Conservation (phyloP, 2,113 vertebrate species). For the Silurus meridionalis region DNA sequence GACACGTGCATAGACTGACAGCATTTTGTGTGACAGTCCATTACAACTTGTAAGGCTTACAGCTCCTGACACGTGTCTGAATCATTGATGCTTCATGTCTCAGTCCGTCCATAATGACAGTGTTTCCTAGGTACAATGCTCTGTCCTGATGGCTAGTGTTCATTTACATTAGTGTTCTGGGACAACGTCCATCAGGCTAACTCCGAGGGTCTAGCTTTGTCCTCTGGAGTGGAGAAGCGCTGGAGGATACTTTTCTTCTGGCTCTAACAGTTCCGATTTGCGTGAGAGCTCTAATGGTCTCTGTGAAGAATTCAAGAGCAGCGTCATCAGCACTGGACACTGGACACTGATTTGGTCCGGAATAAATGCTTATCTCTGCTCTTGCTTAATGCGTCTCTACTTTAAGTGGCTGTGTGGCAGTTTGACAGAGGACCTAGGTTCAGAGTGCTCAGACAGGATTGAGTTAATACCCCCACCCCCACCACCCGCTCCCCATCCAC, state of each 20-base stretch:
- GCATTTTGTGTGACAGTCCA: constrained; percentile 70
- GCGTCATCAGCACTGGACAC: background rate
- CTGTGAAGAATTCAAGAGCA: constrained; percentile 1
- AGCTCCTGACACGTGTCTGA: constrained; percentile 73
- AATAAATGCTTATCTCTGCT: constrained; percentile 28
- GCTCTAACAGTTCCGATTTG: background rate
- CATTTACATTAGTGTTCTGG: constrained; percentile 38
- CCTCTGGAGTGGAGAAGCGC: constrained; percentile 19
- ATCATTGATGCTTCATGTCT: constrained; percentile 63
- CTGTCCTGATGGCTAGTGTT: constrained; percentile 48
- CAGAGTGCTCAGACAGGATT: constrained; percentile 64
- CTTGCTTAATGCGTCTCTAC: constrained; percentile 40
- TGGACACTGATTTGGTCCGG: constrained; percentile 12
- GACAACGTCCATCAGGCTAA: constrained; percentile 13
- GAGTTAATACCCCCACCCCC: constrained; percentile 67
- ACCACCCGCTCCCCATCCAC: constrained; percentile 44
- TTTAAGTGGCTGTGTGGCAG: constrained; percentile 46
- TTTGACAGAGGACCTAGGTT: constrained; percentile 43
- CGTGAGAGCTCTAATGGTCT: background rate
- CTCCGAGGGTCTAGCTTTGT: constrained; percentile 7
- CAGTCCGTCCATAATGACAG: constrained; percentile 56
- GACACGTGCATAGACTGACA: constrained; percentile 69
- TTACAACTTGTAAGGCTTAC: constrained; percentile 57
- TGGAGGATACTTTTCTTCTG: constrained; percentile 3
- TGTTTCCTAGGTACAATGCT: constrained; percentile 7